Evolutionary conservation across 1,140 invertebrate genomes (phyloP).

Genomic region (Leucophenga varia): DNA sequence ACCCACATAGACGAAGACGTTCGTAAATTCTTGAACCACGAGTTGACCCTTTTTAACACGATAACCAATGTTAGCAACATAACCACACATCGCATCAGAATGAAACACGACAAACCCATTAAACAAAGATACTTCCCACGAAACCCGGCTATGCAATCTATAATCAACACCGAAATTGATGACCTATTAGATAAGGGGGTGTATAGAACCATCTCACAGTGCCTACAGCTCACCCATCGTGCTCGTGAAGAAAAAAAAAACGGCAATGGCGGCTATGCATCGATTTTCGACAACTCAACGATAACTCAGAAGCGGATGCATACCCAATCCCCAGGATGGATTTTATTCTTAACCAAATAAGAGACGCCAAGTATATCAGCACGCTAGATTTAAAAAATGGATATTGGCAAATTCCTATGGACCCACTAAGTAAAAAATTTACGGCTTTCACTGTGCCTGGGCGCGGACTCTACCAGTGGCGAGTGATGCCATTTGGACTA

Average conservation of each 20-base stretch:
- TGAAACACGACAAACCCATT: constrained; percentile 1
- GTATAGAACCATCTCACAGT: no score
- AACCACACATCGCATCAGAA: not conserved
- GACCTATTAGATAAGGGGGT: no score
- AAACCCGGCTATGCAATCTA: constrained; percentile 15
- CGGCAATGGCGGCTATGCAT: no score
- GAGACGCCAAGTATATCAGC: constrained; percentile 37
- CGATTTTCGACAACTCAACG: no score
- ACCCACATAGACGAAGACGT: not conserved
- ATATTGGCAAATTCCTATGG: constrained; percentile 49
- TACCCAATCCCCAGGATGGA: constrained; percentile 58
- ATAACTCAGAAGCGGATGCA: constrained; percentile 32
- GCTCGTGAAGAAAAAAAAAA: no score
- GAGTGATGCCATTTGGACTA: constrained; percentile 57
- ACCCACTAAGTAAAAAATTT: constrained; percentile 30
- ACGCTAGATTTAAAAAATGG: constrained; percentile 53
- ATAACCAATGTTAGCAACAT: not conserved
- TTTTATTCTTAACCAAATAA: constrained; percentile 45
- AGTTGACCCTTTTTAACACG: not conserved
- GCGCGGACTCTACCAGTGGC: constrained; percentile 54
- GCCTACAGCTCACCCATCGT: no score
- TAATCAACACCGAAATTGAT: constrained; percentile 31
- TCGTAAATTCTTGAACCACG: not conserved
- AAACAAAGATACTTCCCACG: constrained; percentile 6
- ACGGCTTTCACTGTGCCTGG: constrained; percentile 57